Conservation (phyloP, 2,113 vertebrate species). For the Holacanthus passer region DNA sequence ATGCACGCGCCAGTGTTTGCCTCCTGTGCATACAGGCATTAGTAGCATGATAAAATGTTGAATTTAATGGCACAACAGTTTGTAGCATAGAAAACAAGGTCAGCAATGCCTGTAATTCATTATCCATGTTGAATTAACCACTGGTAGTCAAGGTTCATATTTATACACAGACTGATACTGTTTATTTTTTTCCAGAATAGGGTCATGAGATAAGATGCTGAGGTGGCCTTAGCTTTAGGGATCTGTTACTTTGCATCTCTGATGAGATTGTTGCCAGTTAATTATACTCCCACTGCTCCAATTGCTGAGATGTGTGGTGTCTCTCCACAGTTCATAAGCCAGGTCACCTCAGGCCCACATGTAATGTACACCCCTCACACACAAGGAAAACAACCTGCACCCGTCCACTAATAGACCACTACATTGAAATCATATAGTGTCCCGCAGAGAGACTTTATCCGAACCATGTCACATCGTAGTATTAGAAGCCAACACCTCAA, state of each 20-base stretch:
- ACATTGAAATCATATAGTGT: constrained; percentile 26
- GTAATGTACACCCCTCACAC: constrained; percentile 48
- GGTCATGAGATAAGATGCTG: no score
- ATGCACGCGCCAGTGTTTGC: no score
- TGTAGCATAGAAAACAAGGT: no score
- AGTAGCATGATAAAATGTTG: no score
- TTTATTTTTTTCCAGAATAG: no score
- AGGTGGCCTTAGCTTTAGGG: constrained; percentile 12
- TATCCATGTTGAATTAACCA: no score
- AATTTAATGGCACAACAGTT: no score
- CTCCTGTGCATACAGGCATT: no score
- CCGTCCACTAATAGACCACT: constrained; percentile 5
- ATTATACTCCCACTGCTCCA: constrained; percentile 63
- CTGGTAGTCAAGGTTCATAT: no score
- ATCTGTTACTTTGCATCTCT: constrained; percentile 53
- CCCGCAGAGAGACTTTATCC: constrained; percentile 15
- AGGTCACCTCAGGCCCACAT: constrained; percentile 41
- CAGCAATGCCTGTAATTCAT: no score
- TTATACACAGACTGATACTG: no score
- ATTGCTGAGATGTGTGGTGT: constrained; percentile 34
- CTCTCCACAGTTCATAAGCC: constrained; percentile 38
- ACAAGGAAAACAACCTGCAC: constrained; percentile 54
- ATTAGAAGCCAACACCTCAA: constrained; percentile 3
- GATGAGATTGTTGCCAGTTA: constrained; percentile 68
- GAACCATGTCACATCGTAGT: constrained; percentile 33